These are phyloP conservation scores for zebrafish (Danio rerio) DNA, from an alignment of 2,113 vertebrate genomes.

Conservation along the genomic window GRCz12tu NC_133185.1:34059501-34060000, in stretches of 20 bases:
- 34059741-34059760: constrained; percentile 8
- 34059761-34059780: constrained; percentile 7
- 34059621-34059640: constrained; percentile 9
- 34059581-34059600: too few species aligned
- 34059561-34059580: too few species aligned
- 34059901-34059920: constrained; percentile 26
- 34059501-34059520: too few species aligned
- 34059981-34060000: too few species aligned
- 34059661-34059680: neutral
- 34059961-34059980: constrained; percentile 58
- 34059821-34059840: constrained; percentile 6
- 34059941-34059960: constrained; percentile 56
- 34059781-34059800: neutral
- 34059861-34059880: constrained; percentile 26
- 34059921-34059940: constrained; percentile 40
- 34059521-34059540: too few species aligned
- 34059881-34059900: constrained; percentile 25
- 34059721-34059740: neutral
- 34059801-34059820: constrained; percentile 23
- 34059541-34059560: too few species aligned
- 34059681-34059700: neutral
- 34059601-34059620: neutral
- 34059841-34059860: constrained; percentile 21
- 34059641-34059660: neutral
- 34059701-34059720: neutral